Percentiles rank a stretch among this genome's conserved stretches.
Evolutionary conservation across 2,888 invertebrate genomes (phyloP).

Genomic region (Ectobius pallidus): DNA sequence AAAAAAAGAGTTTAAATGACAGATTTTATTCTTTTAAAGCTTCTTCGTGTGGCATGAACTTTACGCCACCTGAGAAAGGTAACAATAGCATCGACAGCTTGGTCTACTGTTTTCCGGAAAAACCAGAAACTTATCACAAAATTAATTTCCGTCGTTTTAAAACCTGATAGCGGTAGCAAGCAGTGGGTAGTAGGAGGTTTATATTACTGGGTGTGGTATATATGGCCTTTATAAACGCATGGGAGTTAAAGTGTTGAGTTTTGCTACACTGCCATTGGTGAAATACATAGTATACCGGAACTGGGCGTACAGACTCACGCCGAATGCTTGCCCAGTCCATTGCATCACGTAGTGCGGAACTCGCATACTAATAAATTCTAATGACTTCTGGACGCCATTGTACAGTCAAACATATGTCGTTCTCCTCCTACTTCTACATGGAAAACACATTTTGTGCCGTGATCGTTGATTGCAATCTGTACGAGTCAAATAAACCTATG

Average conservation of each 20-base stretch:
- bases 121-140: constrained; percentile 9
- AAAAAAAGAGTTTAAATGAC: too few species aligned
- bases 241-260: constrained; percentile 1
- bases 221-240: background rate
- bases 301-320: constrained; percentile 14
- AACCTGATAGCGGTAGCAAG: background rate
- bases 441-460: too few species aligned
- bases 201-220: background rate
- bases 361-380: constrained; percentile 5
- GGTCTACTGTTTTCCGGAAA: background rate
- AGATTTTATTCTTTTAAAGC: too few species aligned
- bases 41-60: too few species aligned
- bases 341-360: background rate
- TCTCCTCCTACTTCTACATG: too few species aligned
- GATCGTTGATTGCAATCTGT: too few species aligned
- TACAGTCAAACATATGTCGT: too few species aligned
- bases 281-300: constrained; percentile 12
- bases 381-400: background rate
- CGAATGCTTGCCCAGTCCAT: too few species aligned
- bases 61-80: too few species aligned
- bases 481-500: too few species aligned
- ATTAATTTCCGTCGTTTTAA: constrained; percentile 15
- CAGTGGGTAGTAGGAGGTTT: background rate
- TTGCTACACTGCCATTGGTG: constrained; percentile 19
- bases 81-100: too few species aligned